Conservation (phyloP, 2,113 vertebrate species). For the Scomber japonicus region DNA sequence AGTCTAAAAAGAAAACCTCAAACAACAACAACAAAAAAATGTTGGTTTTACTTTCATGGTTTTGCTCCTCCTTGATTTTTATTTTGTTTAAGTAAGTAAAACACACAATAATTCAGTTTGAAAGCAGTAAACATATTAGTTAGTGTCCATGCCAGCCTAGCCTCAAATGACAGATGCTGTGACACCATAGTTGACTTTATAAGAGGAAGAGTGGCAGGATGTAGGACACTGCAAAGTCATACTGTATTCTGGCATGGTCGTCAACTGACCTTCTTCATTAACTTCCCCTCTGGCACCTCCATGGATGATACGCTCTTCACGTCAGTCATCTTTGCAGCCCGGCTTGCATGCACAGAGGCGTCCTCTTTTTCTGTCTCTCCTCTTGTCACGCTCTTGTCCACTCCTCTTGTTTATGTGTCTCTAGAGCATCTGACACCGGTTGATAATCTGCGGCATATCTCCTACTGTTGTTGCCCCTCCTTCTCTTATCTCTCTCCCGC, state of each 20-base stretch:
- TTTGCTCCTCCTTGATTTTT: neutral
- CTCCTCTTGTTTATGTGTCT: constrained; percentile 66
- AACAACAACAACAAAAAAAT: neutral
- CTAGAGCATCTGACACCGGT: constrained; percentile 66
- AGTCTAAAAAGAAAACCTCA: neutral
- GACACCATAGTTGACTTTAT: neutral
- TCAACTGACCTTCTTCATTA: constrained; percentile 83
- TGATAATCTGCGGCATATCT: constrained; percentile 77
- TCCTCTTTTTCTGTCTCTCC: constrained; percentile 39
- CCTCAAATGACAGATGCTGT: neutral
- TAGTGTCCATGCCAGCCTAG: neutral
- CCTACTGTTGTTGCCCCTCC: constrained; percentile 69
- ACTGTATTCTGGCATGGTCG: neutral
- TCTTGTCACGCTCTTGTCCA: constrained; percentile 44
- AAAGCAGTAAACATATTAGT: neutral
- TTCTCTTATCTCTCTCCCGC: constrained; percentile 59
- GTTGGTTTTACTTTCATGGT: neutral
- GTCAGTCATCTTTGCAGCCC: constrained; percentile 71
- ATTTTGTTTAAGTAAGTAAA: neutral
- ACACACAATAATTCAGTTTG: neutral
- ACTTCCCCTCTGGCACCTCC: constrained; percentile 78
- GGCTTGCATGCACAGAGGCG: constrained; percentile 52
- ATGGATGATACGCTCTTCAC: constrained; percentile 65
- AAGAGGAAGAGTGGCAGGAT: neutral
- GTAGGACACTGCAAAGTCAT: constrained; percentile 1